Evolutionary conservation across 2,113 vertebrate species (phyloP).

Genomic region (Nyctibius bracteatus): DNA sequence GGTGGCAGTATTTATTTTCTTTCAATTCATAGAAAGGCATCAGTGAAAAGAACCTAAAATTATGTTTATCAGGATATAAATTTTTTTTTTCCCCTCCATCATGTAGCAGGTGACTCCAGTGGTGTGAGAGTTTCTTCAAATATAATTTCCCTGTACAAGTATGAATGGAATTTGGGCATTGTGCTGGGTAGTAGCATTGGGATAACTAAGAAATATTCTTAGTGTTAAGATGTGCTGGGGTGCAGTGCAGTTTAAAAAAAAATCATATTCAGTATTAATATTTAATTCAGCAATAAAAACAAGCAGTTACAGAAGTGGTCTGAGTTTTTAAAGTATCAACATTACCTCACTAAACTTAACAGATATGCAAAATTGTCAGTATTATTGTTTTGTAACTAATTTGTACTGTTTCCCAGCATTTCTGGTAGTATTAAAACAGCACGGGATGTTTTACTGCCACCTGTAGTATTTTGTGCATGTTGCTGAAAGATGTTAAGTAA

Average conservation of each 20-base stretch:
- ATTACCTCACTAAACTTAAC: constrained; percentile 76
- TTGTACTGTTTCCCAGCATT: constrained; percentile 69
- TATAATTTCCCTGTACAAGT: not conserved
- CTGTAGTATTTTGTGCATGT: constrained; percentile 45
- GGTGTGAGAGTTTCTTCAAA: not conserved
- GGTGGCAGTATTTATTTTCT: constrained; percentile 34
- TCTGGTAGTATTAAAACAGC: constrained; percentile 48
- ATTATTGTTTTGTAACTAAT: constrained; percentile 58
- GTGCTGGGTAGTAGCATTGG: constrained; percentile 34
- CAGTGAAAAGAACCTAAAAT: not conserved
- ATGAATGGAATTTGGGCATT: constrained; percentile 34
- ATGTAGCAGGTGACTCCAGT: constrained; percentile 9
- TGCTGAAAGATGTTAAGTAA: constrained; percentile 40
- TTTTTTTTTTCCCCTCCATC: not conserved
- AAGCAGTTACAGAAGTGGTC: constrained; percentile 39
- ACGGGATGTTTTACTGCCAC: constrained; percentile 37
- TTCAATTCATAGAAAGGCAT: constrained; percentile 3
- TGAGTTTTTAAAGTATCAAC: constrained; percentile 53
- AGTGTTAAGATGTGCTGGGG: constrained; percentile 24
- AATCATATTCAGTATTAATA: constrained; percentile 26
- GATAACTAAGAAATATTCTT: not conserved
- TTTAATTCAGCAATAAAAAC: constrained; percentile 77
- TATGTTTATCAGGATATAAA: not conserved
- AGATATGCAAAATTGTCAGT: constrained; percentile 75
- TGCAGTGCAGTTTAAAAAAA: constrained; percentile 5